Conservation (phyloP, 1,140 invertebrate species). For the Caerostris extrusa region DNA sequence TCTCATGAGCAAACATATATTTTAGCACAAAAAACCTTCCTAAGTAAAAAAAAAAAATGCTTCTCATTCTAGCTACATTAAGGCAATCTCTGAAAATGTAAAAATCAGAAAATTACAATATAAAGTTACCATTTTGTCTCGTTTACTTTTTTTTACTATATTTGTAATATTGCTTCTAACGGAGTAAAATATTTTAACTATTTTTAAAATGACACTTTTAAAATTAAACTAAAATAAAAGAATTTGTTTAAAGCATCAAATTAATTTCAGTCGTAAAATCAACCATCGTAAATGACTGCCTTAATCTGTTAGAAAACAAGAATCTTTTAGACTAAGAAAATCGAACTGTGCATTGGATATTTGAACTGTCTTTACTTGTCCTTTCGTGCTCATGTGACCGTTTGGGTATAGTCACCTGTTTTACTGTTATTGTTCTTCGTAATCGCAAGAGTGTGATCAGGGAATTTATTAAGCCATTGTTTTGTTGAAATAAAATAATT, state of each 20-base stretch:
- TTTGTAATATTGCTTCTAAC: no score
- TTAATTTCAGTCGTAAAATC: neutral
- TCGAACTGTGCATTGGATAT: neutral
- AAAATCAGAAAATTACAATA: no score
- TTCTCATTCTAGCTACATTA: no score
- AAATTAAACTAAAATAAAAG: no score
- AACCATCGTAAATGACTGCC: neutral
- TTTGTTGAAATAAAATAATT: neutral
- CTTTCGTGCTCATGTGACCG: neutral
- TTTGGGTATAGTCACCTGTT: neutral
- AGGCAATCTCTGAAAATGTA: no score
- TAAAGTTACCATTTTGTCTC: neutral
- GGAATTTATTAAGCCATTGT: neutral
- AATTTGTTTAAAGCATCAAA: neutral
- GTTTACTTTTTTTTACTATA: no score
- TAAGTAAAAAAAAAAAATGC: no score
- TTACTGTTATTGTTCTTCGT: neutral
- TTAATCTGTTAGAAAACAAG: neutral
- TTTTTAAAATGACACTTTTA: no score
- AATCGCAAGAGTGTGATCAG: neutral
- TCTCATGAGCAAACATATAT: no score
- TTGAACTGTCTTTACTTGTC: neutral
- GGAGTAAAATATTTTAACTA: no score
- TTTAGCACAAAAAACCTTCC: no score
- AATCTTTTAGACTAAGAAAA: neutral